Percentiles rank a stretch among this genome's conserved stretches.
These are phyloP conservation scores for Ashinkailepas kermadecensis DNA, from an alignment of 2,888 invertebrate species.

Conservation along the genomic window DNA sequence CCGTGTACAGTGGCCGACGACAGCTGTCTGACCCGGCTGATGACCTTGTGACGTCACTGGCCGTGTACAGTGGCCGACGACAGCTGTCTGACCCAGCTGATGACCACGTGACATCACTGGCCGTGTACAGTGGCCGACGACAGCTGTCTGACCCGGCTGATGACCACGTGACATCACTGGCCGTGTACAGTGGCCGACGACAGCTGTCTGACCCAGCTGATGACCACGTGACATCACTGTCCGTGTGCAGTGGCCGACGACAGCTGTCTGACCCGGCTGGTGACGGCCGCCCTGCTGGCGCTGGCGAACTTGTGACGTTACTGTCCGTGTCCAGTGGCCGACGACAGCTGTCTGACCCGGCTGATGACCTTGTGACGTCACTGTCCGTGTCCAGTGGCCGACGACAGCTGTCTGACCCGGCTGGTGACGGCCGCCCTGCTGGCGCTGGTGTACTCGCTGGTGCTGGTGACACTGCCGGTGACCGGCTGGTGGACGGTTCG, in stretches of 20 bases:
- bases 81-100: not conserved
- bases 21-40: no score
- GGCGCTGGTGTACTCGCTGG: not conserved
- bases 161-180: not conserved
- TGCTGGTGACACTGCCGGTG: not conserved
- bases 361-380: no score
- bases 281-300: not conserved
- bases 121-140: not conserved
- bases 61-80: not conserved
- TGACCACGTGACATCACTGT: not conserved
- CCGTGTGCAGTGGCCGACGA: not conserved
- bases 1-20: no score
- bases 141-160: not conserved
- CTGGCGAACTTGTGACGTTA: no score
- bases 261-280: not conserved
- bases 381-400: no score
- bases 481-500: constrained; percentile 12
- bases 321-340: no score
- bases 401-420: not conserved
- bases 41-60: no score
- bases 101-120: no score
- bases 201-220: not conserved
- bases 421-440: not conserved
- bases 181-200: not conserved
- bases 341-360: no score